Evolutionary conservation across 2,113 vertebrate genomes (phyloP).

Genomic region (Gopherus flavomarginatus): DNA sequence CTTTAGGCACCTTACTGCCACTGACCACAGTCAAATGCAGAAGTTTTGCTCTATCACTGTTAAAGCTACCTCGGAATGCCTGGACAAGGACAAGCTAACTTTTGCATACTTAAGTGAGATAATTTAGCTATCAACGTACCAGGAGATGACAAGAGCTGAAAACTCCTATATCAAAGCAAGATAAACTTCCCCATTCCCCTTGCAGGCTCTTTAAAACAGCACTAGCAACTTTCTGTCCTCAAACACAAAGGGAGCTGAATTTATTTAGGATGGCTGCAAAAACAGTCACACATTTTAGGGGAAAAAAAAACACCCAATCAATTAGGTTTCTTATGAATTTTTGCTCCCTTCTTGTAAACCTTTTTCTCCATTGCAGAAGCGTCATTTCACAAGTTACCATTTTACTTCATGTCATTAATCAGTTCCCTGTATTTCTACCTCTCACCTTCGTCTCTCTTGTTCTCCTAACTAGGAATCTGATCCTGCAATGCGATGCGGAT

Average conservation of each 20-base stretch:
- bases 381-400: background rate
- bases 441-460: background rate
- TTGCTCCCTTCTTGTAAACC: background rate
- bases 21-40: background rate
- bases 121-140: background rate
- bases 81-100: background rate
- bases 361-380: background rate
- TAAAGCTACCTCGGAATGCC: background rate
- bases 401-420: background rate
- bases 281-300: background rate
- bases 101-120: background rate
- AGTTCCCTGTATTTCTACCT: background rate
- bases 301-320: background rate
- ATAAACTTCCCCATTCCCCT: background rate
- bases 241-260: background rate
- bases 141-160: background rate
- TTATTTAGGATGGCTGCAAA: background rate
- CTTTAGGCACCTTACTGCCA: background rate
- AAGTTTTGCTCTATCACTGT: background rate
- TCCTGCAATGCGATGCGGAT: background rate
- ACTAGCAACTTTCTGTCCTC: rapidly evolving
- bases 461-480: rapidly evolving
- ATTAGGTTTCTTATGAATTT: background rate
- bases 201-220: background rate
- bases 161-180: background rate